Percentiles rank a stretch among this genome's conserved stretches.
Evolutionary conservation across 2,888 invertebrate species (phyloP).

Genomic region (Rotaria socialis): DNA sequence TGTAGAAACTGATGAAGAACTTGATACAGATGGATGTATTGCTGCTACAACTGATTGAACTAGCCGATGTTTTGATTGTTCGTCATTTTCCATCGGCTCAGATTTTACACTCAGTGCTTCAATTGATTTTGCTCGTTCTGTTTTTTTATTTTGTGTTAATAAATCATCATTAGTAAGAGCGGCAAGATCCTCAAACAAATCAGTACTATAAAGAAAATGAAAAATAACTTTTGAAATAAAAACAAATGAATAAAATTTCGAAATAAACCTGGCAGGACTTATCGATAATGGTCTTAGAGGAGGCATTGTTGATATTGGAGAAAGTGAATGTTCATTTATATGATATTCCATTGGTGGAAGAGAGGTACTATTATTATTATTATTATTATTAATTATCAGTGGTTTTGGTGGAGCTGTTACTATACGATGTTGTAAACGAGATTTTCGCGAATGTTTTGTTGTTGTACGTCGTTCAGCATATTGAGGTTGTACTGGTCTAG

Average conservation of each 20-base stretch:
- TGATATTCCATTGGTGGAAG: neutral
- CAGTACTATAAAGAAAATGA: neutral
- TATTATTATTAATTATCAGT: neutral
- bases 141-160: neutral
- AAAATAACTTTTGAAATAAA: neutral
- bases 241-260: neutral
- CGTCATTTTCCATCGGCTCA: neutral
- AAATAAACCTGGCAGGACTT: neutral
- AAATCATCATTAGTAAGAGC: neutral
- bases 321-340: neutral
- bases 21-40: neutral
- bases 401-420: neutral
- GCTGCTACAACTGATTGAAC: neutral
- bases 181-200: neutral
- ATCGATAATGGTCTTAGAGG: neutral
- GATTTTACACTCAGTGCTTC: neutral
- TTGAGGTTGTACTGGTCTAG: neutral
- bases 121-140: constrained; percentile 4
- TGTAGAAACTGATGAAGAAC: neutral
- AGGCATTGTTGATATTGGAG: neutral
- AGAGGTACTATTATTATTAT: neutral
- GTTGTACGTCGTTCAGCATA: constrained; percentile 9
- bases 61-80: neutral
- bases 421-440: constrained; percentile 23
- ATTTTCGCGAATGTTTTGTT: constrained; percentile 7